Conservation (phyloP, 2,888 invertebrate genomes). For the Agonopterix subpropinquella region DNA sequence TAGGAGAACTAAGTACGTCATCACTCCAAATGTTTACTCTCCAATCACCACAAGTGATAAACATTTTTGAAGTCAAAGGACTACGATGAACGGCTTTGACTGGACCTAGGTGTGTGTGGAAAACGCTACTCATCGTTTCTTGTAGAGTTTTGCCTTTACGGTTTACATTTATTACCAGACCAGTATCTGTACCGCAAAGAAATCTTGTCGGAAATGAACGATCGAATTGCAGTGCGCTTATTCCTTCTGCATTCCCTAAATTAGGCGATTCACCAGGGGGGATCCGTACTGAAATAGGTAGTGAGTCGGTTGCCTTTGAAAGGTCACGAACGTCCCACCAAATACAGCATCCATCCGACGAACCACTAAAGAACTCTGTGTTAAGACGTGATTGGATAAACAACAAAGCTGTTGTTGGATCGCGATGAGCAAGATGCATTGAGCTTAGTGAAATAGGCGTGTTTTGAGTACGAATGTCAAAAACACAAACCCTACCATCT, state of each 20-base stretch:
- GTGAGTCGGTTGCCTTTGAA: conserved; percentile 69
- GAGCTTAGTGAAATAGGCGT: conserved; percentile 80
- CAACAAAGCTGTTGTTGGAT: conserved; percentile 70
- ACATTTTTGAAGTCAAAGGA: conserved; percentile 79
- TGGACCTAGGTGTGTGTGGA: conserved; percentile 74
- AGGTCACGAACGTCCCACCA: conserved; percentile 82
- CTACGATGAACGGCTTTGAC: conserved; percentile 78
- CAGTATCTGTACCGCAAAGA: conserved; percentile 49
- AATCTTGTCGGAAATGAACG: conserved; percentile 78
- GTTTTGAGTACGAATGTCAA: conserved; percentile 81
- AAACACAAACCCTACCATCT: conserved; percentile 58
- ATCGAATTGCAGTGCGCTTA: conserved; percentile 80
- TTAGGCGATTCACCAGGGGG: conserved; percentile 57
- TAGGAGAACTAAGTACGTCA: conserved; percentile 65
- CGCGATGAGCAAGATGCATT: conserved; percentile 42
- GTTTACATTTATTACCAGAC: conserved; percentile 75
- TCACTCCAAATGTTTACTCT: conserved; percentile 80
- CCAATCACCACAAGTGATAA: conserved; percentile 81
- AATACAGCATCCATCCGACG: conserved; percentile 76
- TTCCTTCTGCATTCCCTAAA: conserved; percentile 71
- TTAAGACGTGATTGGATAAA: conserved; percentile 75
- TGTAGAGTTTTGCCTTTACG: conserved; percentile 78
- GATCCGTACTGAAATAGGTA: conserved; percentile 74
- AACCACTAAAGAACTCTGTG: conserved; percentile 76
- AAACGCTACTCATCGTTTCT: conserved; percentile 75